Conservation (phyloP, 2,888 invertebrate genomes). For the Halictus ligatus region DNA sequence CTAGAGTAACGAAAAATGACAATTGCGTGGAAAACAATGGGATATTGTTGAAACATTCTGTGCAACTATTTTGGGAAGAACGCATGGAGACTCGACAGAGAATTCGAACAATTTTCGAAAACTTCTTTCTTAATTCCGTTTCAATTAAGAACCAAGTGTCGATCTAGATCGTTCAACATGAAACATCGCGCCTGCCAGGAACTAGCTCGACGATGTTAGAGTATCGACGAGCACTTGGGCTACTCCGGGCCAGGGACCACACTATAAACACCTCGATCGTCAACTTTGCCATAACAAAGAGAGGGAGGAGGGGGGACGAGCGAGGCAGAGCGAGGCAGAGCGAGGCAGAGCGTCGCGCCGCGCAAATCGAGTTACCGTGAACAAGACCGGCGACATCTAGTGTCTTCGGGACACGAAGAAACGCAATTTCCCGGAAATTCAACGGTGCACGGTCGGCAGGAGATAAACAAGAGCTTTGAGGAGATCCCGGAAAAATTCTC, state of each 20-base stretch:
- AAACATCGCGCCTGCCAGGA: not conserved
- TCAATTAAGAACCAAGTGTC: not conserved
- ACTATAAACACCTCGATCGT: not conserved
- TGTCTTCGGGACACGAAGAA: slow-evolving; percentile 7
- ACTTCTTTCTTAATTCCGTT: not conserved
- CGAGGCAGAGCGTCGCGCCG: not conserved
- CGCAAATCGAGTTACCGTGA: slow-evolving; percentile 8
- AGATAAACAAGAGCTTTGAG: slow-evolving; percentile 20
- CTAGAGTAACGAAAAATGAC: too few relatives aligned
- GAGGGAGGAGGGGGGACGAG: not conserved
- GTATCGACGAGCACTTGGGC: not conserved
- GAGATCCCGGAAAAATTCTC: not conserved
- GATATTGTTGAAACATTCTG: too few relatives aligned
- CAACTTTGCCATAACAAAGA: slow-evolving; percentile 1
- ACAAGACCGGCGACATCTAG: slow-evolving; percentile 18
- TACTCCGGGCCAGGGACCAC: not conserved
- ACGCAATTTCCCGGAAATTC: slow-evolving; percentile 24
- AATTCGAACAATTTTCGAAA: too few relatives aligned
- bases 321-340: not conserved
- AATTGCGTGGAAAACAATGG: too few relatives aligned
- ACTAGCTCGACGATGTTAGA: not conserved
- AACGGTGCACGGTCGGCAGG: not conserved
- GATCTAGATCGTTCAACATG: not conserved
- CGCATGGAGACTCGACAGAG: too few relatives aligned
- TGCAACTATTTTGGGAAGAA: too few relatives aligned